A percentile compares a stretch with the other conserved stretches of the same genome.
Evolutionary conservation across 2,113 vertebrate genomes (phyloP).

Genomic region (Dromiciops gliroides): DNA sequence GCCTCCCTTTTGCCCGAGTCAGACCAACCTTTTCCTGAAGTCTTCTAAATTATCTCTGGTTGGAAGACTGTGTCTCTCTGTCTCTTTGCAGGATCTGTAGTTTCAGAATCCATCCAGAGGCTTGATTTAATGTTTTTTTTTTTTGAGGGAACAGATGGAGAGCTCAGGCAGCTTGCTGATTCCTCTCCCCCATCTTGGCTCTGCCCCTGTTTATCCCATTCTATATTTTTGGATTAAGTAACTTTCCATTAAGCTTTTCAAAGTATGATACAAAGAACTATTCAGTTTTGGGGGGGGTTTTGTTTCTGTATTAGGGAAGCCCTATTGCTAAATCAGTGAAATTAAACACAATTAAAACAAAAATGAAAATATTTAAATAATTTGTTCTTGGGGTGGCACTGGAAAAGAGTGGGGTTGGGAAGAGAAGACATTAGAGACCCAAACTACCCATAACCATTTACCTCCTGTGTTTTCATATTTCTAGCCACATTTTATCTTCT

Average conservation of each 20-base stretch:
- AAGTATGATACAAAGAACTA: neutral
- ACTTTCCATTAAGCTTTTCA: neutral
- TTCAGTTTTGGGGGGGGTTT: neutral
- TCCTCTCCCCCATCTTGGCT: too few relatives aligned
- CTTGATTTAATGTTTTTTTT: too few relatives aligned
- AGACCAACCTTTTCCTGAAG: too few relatives aligned
- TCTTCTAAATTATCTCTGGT: too few relatives aligned
- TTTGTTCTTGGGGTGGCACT: neutral
- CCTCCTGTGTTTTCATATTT: neutral
- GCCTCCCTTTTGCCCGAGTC: too few relatives aligned
- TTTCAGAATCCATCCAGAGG: too few relatives aligned
- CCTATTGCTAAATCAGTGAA: neutral
- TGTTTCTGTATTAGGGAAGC: neutral
- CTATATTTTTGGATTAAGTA: too few relatives aligned
- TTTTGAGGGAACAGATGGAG: too few relatives aligned
- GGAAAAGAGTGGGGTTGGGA: neutral
- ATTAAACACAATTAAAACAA: neutral
- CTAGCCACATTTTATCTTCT: neutral
- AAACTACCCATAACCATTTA: rapidly evolving
- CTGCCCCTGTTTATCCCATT: too few relatives aligned
- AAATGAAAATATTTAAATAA: neutral
- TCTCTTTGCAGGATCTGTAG: too few relatives aligned
- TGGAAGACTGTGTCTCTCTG: too few relatives aligned
- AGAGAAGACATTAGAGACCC: neutral
- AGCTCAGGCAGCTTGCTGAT: too few relatives aligned